phyloP scores from a whole-genome alignment of 2,888 invertebrate species.

The Caenorhabditis doughertyi region DNA sequence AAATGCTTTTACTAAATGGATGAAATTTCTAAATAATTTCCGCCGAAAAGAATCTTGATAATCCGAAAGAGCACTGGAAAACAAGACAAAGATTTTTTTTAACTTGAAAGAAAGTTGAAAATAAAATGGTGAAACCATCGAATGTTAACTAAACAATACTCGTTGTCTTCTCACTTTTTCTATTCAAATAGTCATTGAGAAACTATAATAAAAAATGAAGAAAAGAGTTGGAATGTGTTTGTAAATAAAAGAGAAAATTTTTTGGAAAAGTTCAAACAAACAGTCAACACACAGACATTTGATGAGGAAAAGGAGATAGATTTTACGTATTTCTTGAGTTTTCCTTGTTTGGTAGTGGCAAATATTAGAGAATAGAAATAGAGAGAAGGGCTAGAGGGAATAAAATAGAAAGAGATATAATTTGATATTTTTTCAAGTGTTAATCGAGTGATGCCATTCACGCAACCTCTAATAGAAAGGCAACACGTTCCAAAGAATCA shows the following conservation, averaged over 20 bases:
- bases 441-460: no score
- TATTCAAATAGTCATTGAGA: constrained; percentile 28
- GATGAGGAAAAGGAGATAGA: background rate
- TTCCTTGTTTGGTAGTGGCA: constrained; percentile 30
- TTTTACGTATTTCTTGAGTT: constrained; percentile 15
- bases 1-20: background rate
- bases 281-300: background rate
- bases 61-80: no score
- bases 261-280: constrained; percentile 43
- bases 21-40: background rate
- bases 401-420: background rate
- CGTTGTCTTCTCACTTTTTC: constrained; percentile 14
- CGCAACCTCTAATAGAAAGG: no score
- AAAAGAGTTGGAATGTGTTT: constrained; percentile 15
- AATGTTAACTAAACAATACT: constrained; percentile 29
- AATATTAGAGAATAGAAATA: constrained; percentile 5
- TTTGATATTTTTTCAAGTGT: no score
- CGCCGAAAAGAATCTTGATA: no score
- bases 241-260: constrained; percentile 10
- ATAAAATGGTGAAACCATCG: background rate
- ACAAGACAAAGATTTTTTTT: no score
- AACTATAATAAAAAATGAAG: constrained; percentile 24
- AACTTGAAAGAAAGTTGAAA: constrained; percentile 8
- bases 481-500: no score
- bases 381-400: background rate